Conservation (phyloP, 2,888 invertebrate genomes). For the Amblyjoppa fuscipennis region DNA sequence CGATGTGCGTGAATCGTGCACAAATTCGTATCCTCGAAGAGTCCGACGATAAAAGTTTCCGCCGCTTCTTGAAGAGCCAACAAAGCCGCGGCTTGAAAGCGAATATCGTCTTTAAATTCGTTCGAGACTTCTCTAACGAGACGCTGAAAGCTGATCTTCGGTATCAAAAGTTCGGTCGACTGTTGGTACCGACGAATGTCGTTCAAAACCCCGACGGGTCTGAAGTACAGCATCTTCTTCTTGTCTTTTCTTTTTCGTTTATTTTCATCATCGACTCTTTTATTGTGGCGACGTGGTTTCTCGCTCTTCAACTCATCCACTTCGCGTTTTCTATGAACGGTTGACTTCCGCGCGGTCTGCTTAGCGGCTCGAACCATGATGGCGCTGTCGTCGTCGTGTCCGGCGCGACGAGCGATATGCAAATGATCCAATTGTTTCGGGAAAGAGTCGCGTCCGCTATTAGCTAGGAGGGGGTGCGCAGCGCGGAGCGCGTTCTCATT, state of each 20-base stretch:
- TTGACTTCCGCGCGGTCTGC: slow-evolving; percentile 12
- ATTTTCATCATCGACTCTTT: not conserved
- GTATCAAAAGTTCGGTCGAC: slow-evolving; percentile 89
- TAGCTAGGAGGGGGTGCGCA: not conserved
- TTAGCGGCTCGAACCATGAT: slow-evolving; percentile 83
- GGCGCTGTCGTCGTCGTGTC: slow-evolving; percentile 75
- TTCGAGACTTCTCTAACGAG: slow-evolving; percentile 90
- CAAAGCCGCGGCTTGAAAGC: slow-evolving; percentile 90
- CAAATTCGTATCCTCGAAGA: slow-evolving; percentile 54
- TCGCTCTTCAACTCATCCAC: too few relatives aligned
- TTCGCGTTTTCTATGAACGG: not conserved
- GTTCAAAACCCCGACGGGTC: slow-evolving; percentile 73
- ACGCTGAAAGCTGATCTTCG: slow-evolving; percentile 90
- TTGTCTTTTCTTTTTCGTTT: not conserved
- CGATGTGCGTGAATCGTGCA: slow-evolving; percentile 57
- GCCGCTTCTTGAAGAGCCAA: slow-evolving; percentile 88
- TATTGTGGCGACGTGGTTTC: too few relatives aligned
- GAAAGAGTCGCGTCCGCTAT: not conserved
- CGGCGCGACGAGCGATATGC: too few relatives aligned
- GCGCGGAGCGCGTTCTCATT: not conserved
- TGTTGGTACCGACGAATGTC: slow-evolving; percentile 91
- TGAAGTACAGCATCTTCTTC: not conserved
- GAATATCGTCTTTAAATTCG: slow-evolving; percentile 89
- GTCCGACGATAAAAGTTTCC: slow-evolving; percentile 57
- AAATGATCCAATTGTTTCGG: too few relatives aligned